These are phyloP conservation scores for Drosophila ohnishii DNA, from an alignment of 1,140 invertebrate genomes.

Conservation along the genomic window DNA sequence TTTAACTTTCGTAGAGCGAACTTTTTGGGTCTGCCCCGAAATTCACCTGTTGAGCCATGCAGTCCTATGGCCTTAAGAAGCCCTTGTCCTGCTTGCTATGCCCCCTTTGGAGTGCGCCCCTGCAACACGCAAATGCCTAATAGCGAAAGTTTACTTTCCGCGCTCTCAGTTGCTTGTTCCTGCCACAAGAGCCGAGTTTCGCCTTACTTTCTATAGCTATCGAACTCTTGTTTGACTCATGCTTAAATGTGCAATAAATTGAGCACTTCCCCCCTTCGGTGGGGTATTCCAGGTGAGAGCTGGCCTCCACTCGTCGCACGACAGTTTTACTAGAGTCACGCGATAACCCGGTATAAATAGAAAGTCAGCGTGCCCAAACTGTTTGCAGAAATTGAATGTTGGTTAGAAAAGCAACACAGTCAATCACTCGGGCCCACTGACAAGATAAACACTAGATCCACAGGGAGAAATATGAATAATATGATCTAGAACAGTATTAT, in stretches of 20 bases:
- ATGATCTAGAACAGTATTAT: not conserved
- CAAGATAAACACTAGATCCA: constrained; percentile 60
- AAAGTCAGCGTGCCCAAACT: constrained; percentile 56
- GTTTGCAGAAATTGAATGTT: constrained; percentile 75
- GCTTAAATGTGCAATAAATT: constrained; percentile 75
- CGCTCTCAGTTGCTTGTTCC: constrained; percentile 42
- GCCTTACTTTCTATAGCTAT: constrained; percentile 59
- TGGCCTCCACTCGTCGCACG: constrained; percentile 11
- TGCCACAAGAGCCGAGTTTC: constrained; percentile 41
- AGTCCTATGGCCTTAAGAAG: not conserved
- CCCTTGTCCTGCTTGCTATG: not conserved
- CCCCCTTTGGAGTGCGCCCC: constrained; percentile 14
- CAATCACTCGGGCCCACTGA: constrained; percentile 68
- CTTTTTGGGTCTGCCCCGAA: not conserved
- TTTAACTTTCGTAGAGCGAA: constrained; percentile 31
- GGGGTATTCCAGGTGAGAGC: constrained; percentile 11
- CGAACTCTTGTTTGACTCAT: constrained; percentile 68
- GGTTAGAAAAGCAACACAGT: constrained; percentile 79
- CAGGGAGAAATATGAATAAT: not conserved
- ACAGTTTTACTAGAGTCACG: constrained; percentile 57
- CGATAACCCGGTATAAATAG: constrained; percentile 67
- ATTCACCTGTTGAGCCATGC: constrained; percentile 20
- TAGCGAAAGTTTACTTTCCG: constrained; percentile 40
- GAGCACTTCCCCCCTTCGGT: constrained; percentile 33
- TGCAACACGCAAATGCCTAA: constrained; percentile 61